phyloP scores from a whole-genome alignment of 2,797 vertebrate species.

The Vipera latastei region DNA sequence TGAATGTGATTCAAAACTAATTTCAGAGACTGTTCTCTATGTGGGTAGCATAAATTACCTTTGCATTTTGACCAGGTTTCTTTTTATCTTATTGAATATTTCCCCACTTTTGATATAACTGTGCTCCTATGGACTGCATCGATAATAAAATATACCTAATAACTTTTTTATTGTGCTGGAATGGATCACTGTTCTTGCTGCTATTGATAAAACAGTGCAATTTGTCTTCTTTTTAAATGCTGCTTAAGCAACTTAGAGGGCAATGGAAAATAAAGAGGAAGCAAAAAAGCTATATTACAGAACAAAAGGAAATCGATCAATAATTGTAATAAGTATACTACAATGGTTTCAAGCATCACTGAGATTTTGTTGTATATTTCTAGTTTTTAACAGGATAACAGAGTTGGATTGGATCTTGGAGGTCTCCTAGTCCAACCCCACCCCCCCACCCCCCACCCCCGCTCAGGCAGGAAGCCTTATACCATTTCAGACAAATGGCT shows the following conservation, averaged over 20 bases:
- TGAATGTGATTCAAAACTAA: background rate
- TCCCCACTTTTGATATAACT: constrained; percentile 10
- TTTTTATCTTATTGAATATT: constrained; percentile 3
- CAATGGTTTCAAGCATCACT: constrained; percentile 7
- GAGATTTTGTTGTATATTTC: constrained; percentile 2
- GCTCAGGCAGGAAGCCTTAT: background rate
- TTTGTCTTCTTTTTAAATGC: background rate
- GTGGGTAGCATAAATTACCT: background rate
- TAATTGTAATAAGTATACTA: background rate
- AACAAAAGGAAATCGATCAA: background rate
- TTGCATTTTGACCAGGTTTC: background rate
- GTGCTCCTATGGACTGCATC: background rate
- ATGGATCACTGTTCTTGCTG: background rate
- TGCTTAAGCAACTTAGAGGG: constrained; percentile 4
- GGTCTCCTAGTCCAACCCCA: background rate
- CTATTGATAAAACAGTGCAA: background rate
- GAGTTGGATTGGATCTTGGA: background rate
- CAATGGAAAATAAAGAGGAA: background rate
- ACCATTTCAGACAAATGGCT: background rate
- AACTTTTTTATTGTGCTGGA: background rate
- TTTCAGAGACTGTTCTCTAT: background rate
- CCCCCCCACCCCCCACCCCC: too few species aligned
- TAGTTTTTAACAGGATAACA: background rate
- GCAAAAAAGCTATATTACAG: constrained; percentile 1
- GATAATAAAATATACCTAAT: background rate